Conservation (phyloP, 2,113 vertebrate genomes). For the Stegastes partitus region DNA sequence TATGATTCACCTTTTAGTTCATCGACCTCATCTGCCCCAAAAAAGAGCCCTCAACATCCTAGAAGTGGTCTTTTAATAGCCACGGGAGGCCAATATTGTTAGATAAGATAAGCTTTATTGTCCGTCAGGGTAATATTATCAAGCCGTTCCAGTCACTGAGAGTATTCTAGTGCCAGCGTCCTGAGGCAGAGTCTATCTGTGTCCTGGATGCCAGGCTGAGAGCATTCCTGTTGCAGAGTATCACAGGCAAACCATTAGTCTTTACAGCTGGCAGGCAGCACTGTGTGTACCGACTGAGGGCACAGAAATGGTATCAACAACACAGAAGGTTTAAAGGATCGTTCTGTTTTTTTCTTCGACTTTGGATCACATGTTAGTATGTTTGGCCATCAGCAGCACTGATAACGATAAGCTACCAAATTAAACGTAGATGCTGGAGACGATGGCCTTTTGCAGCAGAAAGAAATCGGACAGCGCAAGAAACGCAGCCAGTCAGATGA, state of each 20-base stretch:
- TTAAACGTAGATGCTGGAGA: not conserved
- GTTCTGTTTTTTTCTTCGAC: not conserved
- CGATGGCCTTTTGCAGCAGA: not conserved
- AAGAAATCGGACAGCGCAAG: not conserved
- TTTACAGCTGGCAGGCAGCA: slow-evolving; percentile 35
- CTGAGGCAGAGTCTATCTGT: slow-evolving; percentile 58
- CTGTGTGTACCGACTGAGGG: not conserved
- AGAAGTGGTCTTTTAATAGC: slow-evolving; percentile 57
- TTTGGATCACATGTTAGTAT: not conserved
- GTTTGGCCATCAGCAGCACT: not conserved
- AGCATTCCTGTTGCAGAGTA: slow-evolving; percentile 53
- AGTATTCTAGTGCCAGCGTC: slow-evolving; percentile 60
- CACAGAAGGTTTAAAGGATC: not conserved
- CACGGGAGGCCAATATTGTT: slow-evolving; percentile 40
- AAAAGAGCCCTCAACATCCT: slow-evolving; percentile 30
- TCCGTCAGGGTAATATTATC: slow-evolving; percentile 65
- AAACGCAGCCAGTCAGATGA: not conserved
- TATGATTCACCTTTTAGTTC: slow-evolving; percentile 12
- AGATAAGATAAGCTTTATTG: slow-evolving; percentile 67
- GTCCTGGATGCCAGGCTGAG: slow-evolving; percentile 64
- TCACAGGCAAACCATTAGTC: slow-evolving; percentile 50
- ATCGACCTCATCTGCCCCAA: slow-evolving; percentile 6
- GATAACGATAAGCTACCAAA: not conserved
- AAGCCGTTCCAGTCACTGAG: slow-evolving; percentile 49
- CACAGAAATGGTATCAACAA: slow-evolving; percentile 21